phyloP scores from a whole-genome alignment of 1,140 invertebrate genomes.

The Zaprionus ghesquierei region DNA sequence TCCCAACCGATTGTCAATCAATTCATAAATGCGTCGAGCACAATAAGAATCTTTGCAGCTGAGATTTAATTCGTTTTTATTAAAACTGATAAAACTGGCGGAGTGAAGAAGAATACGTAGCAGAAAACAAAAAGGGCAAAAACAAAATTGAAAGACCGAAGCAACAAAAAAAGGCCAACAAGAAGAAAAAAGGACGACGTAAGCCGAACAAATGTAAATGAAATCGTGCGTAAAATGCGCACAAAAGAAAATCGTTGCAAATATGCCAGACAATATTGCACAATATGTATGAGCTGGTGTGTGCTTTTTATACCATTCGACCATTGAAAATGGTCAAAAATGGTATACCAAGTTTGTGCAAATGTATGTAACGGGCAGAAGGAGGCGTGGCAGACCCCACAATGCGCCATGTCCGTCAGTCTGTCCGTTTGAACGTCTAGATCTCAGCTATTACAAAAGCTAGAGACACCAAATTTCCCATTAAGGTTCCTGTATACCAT shows the following conservation, averaged over 20 bases:
- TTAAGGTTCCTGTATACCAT: too few species aligned
- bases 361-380: too few species aligned
- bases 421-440: too few species aligned
- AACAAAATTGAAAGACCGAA: too few species aligned
- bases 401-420: too few species aligned
- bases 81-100: conserved; percentile 50
- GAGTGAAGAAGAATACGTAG: conserved; percentile 5
- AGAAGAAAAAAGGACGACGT: conserved; percentile 21
- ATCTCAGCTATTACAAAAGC: too few species aligned
- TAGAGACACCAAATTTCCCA: too few species aligned
- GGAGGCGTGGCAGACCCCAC: too few species aligned
- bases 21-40: conserved; percentile 26
- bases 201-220: conserved; percentile 65
- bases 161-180: conserved; percentile 25
- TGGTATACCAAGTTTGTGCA: too few species aligned
- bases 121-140: conserved; percentile 34
- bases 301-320: too few species aligned
- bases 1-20: conserved; percentile 31
- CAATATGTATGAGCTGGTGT: conserved; percentile 31
- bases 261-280: conserved; percentile 55
- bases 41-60: conserved; percentile 35
- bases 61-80: conserved; percentile 57
- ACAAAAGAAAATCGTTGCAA: conserved; percentile 65
- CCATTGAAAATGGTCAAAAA: too few species aligned
- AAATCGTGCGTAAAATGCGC: conserved; percentile 77